Percentiles rank a stretch among this genome's conserved stretches.
These are phyloP conservation scores for Ovis aries DNA, from an alignment of 2,113 vertebrate genomes.

Conservation along the genomic window ARS-UI_Ramb_v3.0 NC_056060.1:8624001-8624500, in stretches of 20 bases:
- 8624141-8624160: background rate
- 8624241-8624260: background rate
- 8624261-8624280: background rate
- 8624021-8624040: background rate
- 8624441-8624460: background rate
- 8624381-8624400: background rate
- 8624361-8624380: background rate
- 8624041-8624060: background rate
- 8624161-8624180: background rate
- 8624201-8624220: background rate
- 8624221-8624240: background rate
- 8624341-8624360: accelerated
- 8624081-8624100: background rate
- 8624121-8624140: background rate
- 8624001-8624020: background rate
- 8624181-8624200: background rate
- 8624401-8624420: background rate
- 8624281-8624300: background rate
- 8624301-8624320: background rate
- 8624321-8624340: background rate
- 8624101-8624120: background rate
- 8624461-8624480: background rate
- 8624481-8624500: background rate
- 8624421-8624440: background rate
- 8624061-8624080: background rate